Percentiles rank a stretch among this genome's conserved stretches.
phyloP scores from a whole-genome alignment of 2,888 invertebrate species.

The Odontomyia ornata region DNA sequence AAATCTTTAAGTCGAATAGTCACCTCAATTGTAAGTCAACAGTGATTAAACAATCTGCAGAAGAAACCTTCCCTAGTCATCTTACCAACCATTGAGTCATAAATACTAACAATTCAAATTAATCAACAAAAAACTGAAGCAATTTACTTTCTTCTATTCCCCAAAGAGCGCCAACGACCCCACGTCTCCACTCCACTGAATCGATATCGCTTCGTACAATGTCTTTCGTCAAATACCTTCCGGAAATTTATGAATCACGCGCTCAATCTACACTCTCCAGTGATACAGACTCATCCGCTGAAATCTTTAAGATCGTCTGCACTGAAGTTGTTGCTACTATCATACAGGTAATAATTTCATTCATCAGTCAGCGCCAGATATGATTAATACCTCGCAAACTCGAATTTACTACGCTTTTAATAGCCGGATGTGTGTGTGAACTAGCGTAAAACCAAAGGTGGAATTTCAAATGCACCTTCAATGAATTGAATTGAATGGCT shows the following conservation, averaged over 20 bases:
- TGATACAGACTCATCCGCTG: conserved; percentile 16
- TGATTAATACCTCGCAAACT: conserved; percentile 24
- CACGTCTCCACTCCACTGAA: neutral
- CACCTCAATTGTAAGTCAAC: too few relatives aligned
- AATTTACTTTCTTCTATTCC: neutral
- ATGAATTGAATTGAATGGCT: neutral
- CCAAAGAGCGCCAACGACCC: neutral
- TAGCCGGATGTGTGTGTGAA: conserved; percentile 4
- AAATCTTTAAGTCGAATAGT: too few relatives aligned
- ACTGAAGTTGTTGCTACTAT: neutral
- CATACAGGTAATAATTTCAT: neutral
- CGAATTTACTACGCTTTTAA: conserved; percentile 7
- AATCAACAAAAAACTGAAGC: neutral
- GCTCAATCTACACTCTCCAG: neutral
- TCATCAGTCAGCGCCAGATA: neutral
- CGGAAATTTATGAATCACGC: conserved; percentile 15
- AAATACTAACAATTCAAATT: neutral
- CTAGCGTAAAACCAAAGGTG: conserved; percentile 21
- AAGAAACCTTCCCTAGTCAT: too few relatives aligned
- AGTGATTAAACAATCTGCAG: too few relatives aligned
- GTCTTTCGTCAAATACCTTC: neutral
- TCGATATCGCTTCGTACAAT: neutral
- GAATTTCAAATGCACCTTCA: neutral
- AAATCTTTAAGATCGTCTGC: neutral
- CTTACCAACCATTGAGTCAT: too few relatives aligned